Percentiles rank a stretch among this genome's conserved stretches.
Conservation (phyloP, 1,140 invertebrate species). For the Achroia grisella region DNA sequence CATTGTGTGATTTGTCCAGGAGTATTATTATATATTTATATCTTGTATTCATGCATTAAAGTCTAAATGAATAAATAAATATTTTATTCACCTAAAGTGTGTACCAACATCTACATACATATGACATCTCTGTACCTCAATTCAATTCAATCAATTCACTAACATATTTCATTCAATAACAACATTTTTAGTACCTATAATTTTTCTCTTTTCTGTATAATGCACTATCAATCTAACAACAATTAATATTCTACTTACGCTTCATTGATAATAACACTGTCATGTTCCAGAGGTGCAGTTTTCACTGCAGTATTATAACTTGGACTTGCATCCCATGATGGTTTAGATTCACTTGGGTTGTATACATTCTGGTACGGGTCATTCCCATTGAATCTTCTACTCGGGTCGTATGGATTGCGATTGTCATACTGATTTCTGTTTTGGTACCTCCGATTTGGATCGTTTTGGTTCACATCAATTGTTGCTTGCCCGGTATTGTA, state of each 20-base stretch:
- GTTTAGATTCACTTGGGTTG: constrained; percentile 36
- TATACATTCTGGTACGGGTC: constrained; percentile 39
- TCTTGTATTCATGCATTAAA: neutral
- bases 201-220: too few species aligned
- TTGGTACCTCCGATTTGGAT: constrained; percentile 36
- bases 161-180: too few species aligned
- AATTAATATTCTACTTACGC: constrained; percentile 69
- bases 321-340: constrained; percentile 41
- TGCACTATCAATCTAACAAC: too few species aligned
- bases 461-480: constrained; percentile 54
- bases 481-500: constrained; percentile 40
- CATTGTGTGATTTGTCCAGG: too few species aligned
- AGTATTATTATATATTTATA: constrained; percentile 1
- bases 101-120: too few species aligned
- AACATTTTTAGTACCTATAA: neutral
- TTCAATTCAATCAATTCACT: too few species aligned
- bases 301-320: constrained; percentile 43
- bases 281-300: constrained; percentile 51
- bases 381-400: constrained; percentile 43
- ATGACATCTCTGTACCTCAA: too few species aligned
- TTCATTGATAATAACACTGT: constrained; percentile 76
- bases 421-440: constrained; percentile 37
- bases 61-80: neutral
- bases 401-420: constrained; percentile 32
- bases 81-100: too few species aligned